phyloP scores from a whole-genome alignment of 30 jellyfish, hydroid and myxozoan genomes.

The Calvadosia cruxmelitensis region DNA sequence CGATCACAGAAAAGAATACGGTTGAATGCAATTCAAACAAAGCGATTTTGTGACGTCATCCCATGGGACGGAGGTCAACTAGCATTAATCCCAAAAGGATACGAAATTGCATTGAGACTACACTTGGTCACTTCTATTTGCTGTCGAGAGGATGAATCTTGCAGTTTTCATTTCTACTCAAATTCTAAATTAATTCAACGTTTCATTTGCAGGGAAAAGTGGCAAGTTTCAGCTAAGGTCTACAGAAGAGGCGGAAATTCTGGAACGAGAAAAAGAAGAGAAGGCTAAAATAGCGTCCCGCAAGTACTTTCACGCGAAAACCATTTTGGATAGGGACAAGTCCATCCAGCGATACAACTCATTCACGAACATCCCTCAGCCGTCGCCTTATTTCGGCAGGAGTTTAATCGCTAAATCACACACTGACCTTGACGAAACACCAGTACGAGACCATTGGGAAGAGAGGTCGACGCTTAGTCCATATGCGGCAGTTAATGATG shows the following conservation, averaged over 20 bases:
- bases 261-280: conserved; percentile 27
- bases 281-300: conserved; percentile 14
- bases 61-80: too few relatives aligned
- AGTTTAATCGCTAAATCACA: neutral
- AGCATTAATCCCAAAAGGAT: too few relatives aligned
- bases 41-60: too few relatives aligned
- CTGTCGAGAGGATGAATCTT: too few relatives aligned
- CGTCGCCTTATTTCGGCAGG: conserved; percentile 11
- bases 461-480: neutral
- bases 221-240: conserved; percentile 47
- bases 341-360: conserved; percentile 42
- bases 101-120: too few relatives aligned
- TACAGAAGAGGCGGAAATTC: conserved; percentile 35
- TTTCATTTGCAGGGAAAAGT: conserved; percentile 28
- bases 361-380: conserved; percentile 48
- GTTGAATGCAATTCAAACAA: too few relatives aligned
- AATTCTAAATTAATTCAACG: neutral
- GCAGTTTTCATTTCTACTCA: neutral
- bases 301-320: conserved; percentile 38
- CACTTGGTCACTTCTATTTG: too few relatives aligned
- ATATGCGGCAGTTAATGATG: too few relatives aligned
- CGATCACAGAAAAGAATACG: too few relatives aligned
- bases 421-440: neutral
- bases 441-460: neutral
- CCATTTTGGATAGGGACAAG: conserved; percentile 45